A percentile compares a stretch with the other conserved stretches of the same genome.
These are phyloP conservation scores for Melanostoma mellinum DNA, from an alignment of 2,888 invertebrate genomes.

Conservation along the genomic window DNA sequence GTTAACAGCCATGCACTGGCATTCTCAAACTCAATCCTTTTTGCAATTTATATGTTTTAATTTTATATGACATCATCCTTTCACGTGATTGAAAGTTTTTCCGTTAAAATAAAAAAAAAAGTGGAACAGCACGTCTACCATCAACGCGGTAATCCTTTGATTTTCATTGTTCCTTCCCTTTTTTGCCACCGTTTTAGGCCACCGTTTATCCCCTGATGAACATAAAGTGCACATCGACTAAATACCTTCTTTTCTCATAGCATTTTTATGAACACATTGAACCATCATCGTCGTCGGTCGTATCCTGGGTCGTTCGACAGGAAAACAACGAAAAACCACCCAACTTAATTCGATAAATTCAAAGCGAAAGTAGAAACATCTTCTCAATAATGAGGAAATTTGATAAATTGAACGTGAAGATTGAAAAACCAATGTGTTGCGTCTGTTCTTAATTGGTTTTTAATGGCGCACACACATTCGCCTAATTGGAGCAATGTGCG, in stretches of 20 bases:
- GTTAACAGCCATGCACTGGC: not conserved
- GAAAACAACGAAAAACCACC: not conserved
- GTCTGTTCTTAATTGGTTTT: constrained; percentile 45
- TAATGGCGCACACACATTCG: constrained; percentile 21
- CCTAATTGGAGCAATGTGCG: constrained; percentile 13
- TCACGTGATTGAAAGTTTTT: constrained; percentile 7
- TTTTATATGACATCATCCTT: constrained; percentile 37
- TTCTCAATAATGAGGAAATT: constrained; percentile 24
- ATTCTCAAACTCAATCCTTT: constrained; percentile 22
- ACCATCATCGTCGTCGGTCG: no score
- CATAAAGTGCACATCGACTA: constrained; percentile 15
- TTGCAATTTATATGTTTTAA: constrained; percentile 50
- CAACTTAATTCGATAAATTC: constrained; percentile 12
- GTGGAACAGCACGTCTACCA: constrained; percentile 2
- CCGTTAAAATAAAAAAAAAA: not conserved
- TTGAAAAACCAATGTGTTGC: constrained; percentile 24
- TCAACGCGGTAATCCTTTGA: constrained; percentile 7
- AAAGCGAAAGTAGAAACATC: not conserved
- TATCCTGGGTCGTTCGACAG: not conserved
- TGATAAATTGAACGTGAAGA: constrained; percentile 35
- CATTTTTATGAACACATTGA: no score
- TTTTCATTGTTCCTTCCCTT: constrained; percentile 8
- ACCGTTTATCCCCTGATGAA: not conserved
- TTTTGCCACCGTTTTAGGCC: no score
- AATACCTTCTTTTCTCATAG: no score